These are phyloP conservation scores for Hylaeus anthracinus DNA, from an alignment of 1,140 invertebrate species.

Conservation along the genomic window DNA sequence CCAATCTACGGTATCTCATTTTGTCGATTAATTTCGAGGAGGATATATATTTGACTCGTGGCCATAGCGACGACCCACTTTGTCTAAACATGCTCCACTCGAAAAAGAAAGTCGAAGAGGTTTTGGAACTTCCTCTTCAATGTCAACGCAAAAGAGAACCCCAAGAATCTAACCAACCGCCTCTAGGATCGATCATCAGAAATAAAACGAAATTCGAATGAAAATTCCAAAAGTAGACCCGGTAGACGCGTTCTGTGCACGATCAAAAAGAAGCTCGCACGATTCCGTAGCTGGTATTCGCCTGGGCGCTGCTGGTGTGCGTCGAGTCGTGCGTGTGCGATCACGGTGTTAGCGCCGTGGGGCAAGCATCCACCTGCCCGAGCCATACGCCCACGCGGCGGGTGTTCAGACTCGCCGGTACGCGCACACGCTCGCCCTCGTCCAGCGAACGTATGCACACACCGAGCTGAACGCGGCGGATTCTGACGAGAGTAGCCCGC, in stretches of 20 bases:
- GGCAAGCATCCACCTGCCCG: conserved; percentile 71
- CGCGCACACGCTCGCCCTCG: conserved; percentile 49
- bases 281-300: not conserved
- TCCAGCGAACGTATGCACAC: conserved; percentile 34
- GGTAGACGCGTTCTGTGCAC: not conserved
- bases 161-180: too few species aligned
- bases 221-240: not conserved
- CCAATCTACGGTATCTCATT: too few species aligned
- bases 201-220: not conserved
- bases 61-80: too few species aligned
- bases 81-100: too few species aligned
- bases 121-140: too few species aligned
- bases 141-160: too few species aligned
- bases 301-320: conserved; percentile 1
- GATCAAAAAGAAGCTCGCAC: not conserved
- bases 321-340: conserved; percentile 50
- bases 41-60: too few species aligned
- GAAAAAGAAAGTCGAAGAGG: too few species aligned
- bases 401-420: conserved; percentile 21
- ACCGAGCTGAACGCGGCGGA: conserved; percentile 37
- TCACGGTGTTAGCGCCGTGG: conserved; percentile 66
- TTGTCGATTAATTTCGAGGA: too few species aligned
- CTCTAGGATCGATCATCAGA: too few species aligned
- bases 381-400: conserved; percentile 59
- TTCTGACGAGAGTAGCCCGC: conserved; percentile 66